Base-by-base conservation (phyloP, 1,140 invertebrate genomes). In the Cepaea nemoralis region DNA sequence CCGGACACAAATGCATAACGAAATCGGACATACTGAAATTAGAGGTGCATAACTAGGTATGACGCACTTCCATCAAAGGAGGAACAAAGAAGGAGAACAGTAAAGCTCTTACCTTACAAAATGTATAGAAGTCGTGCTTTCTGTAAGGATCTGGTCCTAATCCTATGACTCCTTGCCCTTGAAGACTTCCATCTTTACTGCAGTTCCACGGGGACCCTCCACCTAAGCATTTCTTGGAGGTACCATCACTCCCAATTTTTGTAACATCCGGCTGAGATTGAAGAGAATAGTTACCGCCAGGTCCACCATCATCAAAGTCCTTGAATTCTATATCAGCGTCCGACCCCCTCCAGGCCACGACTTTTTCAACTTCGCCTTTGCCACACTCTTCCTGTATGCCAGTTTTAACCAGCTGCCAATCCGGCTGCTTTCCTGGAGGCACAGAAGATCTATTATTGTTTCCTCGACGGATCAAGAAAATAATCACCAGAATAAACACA, bases 401-500 rank as follows among this genome's bases (percentile, higher is more conserved):
- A 37, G 66, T 81, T 70, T 86, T 86, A 39, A 82, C 81, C 24
- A 81, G 66, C 24, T 83, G 79, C 83, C 83, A 83, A 5, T 83
- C 75, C 1, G 42, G 42, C 42, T 48, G 22, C 75, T 67, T n/a
- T 40, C 80, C 39, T n/a, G 70, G 10, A 31, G 70, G 40, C 33
- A 63, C 19, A 33, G 74, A 48, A 69, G 81, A 55, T n/a, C 74
- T 70, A 19, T 39, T 75, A 45, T 59, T 40, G 50, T 59, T 35
- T 31, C 80, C 84, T 27, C 82, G 71, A n/a, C 84, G 77, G 27
- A 89, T 82, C 12, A 86, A 55, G 50, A 85, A 82, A 50, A 89
- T 89, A 40, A 89, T 83, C 0, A 85, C 82, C 16, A 89, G 79
- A 55, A 88, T 88, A 40, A 86, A 77, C 0, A 86, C 82, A 0